Percentiles rank a stretch among this genome's conserved stretches.
These are phyloP conservation scores for Dendrolimus houi DNA, from an alignment of 2,888 invertebrate genomes.

Conservation along the genomic window DNA sequence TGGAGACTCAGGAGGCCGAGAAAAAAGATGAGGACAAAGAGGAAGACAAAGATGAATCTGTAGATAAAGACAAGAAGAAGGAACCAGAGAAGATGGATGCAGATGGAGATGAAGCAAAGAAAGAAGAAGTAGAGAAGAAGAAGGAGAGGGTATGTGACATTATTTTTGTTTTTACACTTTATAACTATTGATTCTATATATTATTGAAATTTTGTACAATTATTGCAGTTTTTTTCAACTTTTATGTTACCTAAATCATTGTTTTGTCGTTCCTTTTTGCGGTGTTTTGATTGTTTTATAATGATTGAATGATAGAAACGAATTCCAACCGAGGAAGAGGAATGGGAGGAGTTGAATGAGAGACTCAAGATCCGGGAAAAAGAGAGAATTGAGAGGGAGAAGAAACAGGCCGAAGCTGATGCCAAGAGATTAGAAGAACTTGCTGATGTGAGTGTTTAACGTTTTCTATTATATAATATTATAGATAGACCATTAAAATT, in stretches of 20 bases:
- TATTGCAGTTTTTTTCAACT: too few relatives aligned
- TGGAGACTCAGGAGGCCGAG: conserved; percentile 18
- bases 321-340: conserved; percentile 50
- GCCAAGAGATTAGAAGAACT: conserved; percentile 47
- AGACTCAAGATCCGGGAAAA: conserved; percentile 42
- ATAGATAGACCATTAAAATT: too few relatives aligned
- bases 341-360: conserved; percentile 52
- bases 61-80: conserved; percentile 14
- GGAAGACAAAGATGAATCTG: conserved; percentile 21
- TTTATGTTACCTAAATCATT: too few relatives aligned
- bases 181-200: too few relatives aligned
- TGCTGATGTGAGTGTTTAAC: conserved; percentile 34
- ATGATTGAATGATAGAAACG: conserved; percentile 16
- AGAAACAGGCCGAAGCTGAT: conserved; percentile 49
- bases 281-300: too few relatives aligned
- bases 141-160: conserved; percentile 6
- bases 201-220: too few relatives aligned
- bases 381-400: conserved; percentile 46
- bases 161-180: too few relatives aligned
- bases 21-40: conserved; percentile 9
- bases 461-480: not conserved
- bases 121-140: conserved; percentile 6
- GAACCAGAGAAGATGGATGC: conserved; percentile 17
- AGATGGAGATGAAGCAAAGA: conserved; percentile 7
- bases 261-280: too few relatives aligned